Percentiles rank a stretch among this genome's conserved stretches.
These are phyloP conservation scores for Elysia chlorotica DNA, from an alignment of 1,140 invertebrate genomes.

Conservation along the genomic window DNA sequence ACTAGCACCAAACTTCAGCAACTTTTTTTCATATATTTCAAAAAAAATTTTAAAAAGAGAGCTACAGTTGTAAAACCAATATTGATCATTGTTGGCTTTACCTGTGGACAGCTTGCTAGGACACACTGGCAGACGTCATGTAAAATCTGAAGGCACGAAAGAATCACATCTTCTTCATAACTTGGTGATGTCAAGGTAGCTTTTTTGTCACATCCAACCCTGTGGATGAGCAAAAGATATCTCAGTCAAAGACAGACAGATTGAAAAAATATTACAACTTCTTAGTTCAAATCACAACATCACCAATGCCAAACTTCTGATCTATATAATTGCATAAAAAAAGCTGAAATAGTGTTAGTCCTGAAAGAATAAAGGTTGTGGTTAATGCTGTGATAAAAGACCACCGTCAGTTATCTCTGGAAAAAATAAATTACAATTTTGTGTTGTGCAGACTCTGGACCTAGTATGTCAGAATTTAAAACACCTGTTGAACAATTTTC, in stretches of 20 bases:
- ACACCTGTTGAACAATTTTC: too few relatives aligned
- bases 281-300: not conserved
- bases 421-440: not conserved
- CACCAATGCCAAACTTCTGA: not conserved
- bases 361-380: too few relatives aligned
- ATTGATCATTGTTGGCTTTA: constrained; percentile 25
- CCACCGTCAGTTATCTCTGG: not conserved
- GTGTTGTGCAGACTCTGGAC: not conserved
- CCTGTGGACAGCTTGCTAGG: constrained; percentile 32
- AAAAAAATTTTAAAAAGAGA: not conserved
- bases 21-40: not conserved
- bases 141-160: constrained; percentile 31
- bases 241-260: not conserved
- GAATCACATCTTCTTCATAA: constrained; percentile 26
- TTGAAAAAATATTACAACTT: not conserved
- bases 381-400: too few relatives aligned
- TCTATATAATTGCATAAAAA: not conserved
- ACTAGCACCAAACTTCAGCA: not conserved
- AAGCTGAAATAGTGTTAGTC: too few relatives aligned
- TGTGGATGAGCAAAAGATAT: too few relatives aligned
- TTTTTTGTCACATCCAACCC: too few relatives aligned
- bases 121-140: constrained; percentile 24
- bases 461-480: too few relatives aligned
- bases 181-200: constrained; percentile 20
- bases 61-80: not conserved